Percentiles rank a stretch among this genome's conserved stretches.
Evolutionary conservation across 2,888 invertebrate species (phyloP).

Genomic region (Coelinius sp.): DNA sequence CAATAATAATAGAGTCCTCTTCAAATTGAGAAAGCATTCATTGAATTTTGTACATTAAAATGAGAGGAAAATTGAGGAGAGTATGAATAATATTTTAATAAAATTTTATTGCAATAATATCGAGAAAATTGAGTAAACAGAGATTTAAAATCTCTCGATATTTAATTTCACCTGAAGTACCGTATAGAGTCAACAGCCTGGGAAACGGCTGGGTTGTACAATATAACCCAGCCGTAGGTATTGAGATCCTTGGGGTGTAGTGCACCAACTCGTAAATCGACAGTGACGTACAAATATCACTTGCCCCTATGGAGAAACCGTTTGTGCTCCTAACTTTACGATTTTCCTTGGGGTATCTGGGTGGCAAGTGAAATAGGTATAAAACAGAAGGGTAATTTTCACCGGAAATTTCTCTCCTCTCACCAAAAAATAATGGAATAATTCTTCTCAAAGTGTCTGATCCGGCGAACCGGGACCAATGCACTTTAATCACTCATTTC

Average conservation of each 20-base stretch:
- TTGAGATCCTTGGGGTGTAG: neutral
- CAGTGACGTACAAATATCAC: slow-evolving; percentile 8
- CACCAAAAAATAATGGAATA: neutral
- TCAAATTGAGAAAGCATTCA: too few species aligned
- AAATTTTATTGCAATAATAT: too few species aligned
- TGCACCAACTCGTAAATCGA: neutral
- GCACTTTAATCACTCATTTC: slow-evolving; percentile 18
- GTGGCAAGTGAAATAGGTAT: neutral
- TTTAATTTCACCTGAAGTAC: neutral
- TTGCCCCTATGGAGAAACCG: neutral
- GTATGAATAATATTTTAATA: too few species aligned
- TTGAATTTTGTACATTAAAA: too few species aligned
- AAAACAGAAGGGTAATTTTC: neutral
- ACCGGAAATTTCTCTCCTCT: neutral
- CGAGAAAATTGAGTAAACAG: neutral
- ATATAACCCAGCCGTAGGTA: slow-evolving; percentile 1
- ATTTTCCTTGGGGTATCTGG: slow-evolving; percentile 4
- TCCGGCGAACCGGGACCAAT: slow-evolving; percentile 6
- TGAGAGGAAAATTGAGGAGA: too few species aligned
- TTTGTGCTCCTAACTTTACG: slow-evolving; percentile 3
- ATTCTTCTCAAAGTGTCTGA: neutral
- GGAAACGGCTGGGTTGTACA: neutral
- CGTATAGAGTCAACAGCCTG: neutral
- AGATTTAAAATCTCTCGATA: neutral
- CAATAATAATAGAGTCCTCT: too few species aligned